Conservation (phyloP, 2,113 vertebrate species). For the Zosterops pallidus region DNA sequence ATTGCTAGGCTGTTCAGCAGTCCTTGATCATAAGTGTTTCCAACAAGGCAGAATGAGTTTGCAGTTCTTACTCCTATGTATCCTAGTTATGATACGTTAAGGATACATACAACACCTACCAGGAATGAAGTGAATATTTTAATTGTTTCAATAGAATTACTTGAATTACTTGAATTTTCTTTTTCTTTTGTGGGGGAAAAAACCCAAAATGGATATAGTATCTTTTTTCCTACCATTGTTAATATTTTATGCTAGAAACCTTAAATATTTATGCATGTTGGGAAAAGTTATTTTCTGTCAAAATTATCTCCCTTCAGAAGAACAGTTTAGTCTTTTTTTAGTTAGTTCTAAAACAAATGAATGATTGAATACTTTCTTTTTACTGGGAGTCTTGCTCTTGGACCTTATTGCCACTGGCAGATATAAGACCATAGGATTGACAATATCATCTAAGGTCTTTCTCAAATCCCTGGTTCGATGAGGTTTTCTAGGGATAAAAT, state of each 20-base stretch:
- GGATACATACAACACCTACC: fast-evolving
- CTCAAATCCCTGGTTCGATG: background rate
- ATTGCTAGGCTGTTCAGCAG: background rate
- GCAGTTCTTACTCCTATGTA: background rate
- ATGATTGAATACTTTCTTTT: background rate
- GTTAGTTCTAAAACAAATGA: background rate
- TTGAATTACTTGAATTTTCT: background rate
- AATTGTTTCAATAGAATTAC: background rate
- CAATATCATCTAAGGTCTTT: background rate
- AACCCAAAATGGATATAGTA: background rate
- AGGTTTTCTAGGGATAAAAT: background rate
- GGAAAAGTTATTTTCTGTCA: background rate
- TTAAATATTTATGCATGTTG: slow-evolving; percentile 9
- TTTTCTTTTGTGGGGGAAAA: background rate
- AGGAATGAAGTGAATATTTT: background rate
- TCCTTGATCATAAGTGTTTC: background rate
- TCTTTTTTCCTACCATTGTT: background rate
- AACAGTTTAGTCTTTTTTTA: background rate
- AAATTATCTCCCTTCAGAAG: background rate
- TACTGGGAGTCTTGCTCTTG: background rate
- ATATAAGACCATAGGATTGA: background rate
- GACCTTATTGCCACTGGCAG: background rate
- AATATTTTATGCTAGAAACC: slow-evolving; percentile 11
- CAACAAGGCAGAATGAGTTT: background rate
- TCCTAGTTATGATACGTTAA: fast-evolving